These are phyloP conservation scores for Sylvilagus bachmani DNA, from an alignment of 2,113 vertebrate species.

Conservation along the genomic window DNA sequence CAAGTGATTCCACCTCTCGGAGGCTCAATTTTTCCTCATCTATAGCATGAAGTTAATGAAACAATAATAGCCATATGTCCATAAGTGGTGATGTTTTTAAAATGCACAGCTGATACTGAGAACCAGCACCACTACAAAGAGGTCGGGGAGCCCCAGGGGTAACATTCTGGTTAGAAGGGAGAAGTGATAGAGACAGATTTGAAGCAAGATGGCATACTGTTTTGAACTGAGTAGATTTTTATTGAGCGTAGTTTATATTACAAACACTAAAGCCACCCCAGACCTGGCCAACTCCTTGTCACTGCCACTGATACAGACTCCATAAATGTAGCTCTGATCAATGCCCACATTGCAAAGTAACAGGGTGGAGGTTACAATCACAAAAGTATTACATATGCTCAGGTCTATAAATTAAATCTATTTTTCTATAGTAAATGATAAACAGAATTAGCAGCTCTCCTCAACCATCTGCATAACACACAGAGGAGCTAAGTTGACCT, in stretches of 20 bases:
- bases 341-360: neutral
- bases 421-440: conserved; percentile 54
- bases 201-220: neutral
- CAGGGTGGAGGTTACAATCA: neutral
- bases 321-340: conserved; percentile 21
- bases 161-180: neutral
- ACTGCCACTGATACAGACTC: neutral
- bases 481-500: neutral
- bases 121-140: conserved; percentile 6
- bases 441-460: neutral
- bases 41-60: conserved; percentile 27
- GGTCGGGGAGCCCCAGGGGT: no score
- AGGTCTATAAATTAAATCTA: conserved; percentile 32
- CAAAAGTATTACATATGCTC: neutral
- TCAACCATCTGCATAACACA: conserved; percentile 17
- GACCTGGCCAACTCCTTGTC: neutral
- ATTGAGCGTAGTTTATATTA: neutral
- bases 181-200: neutral
- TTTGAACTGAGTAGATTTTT: neutral
- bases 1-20: neutral
- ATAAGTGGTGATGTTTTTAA: neutral
- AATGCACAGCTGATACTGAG: neutral
- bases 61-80: neutral
- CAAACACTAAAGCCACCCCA: neutral
- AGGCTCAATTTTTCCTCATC: neutral